phyloP scores from a whole-genome alignment of 2,113 vertebrate genomes.

The Petaurus breviceps region DNA sequence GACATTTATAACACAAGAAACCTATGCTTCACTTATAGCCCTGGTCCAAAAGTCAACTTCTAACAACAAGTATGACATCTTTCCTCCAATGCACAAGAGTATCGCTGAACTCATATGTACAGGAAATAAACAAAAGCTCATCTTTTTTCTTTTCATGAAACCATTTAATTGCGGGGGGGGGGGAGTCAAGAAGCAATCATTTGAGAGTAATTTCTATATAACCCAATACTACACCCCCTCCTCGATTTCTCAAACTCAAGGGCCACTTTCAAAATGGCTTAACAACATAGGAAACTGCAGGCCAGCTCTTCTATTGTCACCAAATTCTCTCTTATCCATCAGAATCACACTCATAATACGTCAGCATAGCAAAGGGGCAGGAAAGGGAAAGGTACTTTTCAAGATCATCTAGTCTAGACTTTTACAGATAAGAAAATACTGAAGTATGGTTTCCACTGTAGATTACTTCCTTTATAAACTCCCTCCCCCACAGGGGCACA shows the following conservation, averaged over 20 bases:
- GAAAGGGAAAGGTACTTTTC: background rate
- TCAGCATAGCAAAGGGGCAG: background rate
- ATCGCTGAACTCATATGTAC: constrained; percentile 13
- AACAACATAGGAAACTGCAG: constrained; percentile 6
- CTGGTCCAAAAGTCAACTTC: constrained; percentile 7
- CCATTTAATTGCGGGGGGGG: background rate
- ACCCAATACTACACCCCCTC: background rate
- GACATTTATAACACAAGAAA: background rate
- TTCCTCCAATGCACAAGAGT: background rate
- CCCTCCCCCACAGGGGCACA: constrained; percentile 3
- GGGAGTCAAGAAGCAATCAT: background rate
- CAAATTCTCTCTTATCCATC: background rate
- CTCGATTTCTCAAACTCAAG: background rate
- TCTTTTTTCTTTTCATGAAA: constrained; percentile 17
- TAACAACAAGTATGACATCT: background rate
- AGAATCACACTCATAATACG: background rate
- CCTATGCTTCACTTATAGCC: constrained; percentile 13
- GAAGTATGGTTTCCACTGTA: constrained; percentile 5
- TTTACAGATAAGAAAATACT: constrained; percentile 10
- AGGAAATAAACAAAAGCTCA: constrained; percentile 16
- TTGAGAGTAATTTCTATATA: background rate
- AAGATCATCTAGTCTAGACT: background rate
- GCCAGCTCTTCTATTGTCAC: background rate
- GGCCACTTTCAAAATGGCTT: background rate
- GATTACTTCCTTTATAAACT: constrained; percentile 6